Evolutionary conservation across 2,113 vertebrate species (phyloP).

Genomic region (Paratilapia polleni): DNA sequence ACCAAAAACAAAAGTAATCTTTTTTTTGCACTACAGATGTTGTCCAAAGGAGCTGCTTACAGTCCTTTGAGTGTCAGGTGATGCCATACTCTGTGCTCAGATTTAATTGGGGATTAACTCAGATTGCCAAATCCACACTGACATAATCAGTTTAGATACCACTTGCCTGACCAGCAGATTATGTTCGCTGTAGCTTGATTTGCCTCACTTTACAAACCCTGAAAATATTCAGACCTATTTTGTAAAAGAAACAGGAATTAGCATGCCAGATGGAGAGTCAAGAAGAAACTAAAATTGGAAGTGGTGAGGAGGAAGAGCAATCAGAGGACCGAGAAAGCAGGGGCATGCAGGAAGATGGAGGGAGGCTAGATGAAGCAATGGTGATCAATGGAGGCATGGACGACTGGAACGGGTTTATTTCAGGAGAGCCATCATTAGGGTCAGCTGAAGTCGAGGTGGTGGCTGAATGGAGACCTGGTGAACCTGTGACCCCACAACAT

Average conservation of each 20-base stretch:
- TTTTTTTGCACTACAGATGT: not conserved
- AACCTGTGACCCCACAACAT: constrained; percentile 60
- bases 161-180: constrained; percentile 7
- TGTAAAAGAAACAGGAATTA: not conserved
- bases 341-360: not conserved
- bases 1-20: too few relatives aligned
- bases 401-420: constrained; percentile 64
- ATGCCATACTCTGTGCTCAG: constrained; percentile 12
- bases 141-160: constrained; percentile 64
- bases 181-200: not conserved
- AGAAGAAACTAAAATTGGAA: not conserved
- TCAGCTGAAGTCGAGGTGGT: constrained; percentile 14
- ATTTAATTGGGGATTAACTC: constrained; percentile 66
- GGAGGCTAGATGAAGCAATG: constrained; percentile 1
- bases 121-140: constrained; percentile 48
- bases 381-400: constrained; percentile 14
- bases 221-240: not conserved
- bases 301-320: not conserved
- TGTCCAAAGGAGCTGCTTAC: not conserved
- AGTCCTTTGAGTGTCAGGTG: not conserved
- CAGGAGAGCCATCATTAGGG: not conserved
- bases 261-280: constrained; percentile 19
- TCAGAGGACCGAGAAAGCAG: not conserved
- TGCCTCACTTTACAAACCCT: not conserved
- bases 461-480: constrained; percentile 44